Evolutionary conservation across 2,113 vertebrate species (phyloP).

Genomic region (Lepus americanus): DNA sequence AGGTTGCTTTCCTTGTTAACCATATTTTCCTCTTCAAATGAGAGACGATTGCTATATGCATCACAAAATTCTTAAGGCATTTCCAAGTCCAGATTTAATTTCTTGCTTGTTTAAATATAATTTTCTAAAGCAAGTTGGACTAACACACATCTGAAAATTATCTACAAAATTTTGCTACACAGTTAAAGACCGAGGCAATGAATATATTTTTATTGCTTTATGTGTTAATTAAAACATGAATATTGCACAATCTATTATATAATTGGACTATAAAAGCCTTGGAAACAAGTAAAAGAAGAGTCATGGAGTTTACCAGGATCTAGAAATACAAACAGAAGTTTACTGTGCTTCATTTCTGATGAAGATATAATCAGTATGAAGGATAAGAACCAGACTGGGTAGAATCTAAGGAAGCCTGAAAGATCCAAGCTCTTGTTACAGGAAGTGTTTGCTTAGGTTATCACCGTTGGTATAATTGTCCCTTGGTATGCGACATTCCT

Average conservation of each 20-base stretch:
- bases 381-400: neutral
- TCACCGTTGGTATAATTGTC: neutral
- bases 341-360: neutral
- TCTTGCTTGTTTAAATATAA: conserved; percentile 4
- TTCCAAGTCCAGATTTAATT: neutral
- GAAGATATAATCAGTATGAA: neutral
- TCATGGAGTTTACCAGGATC: neutral
- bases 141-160: conserved; percentile 29
- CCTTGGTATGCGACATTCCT: neutral
- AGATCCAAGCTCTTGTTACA: neutral
- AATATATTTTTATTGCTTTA: neutral
- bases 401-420: neutral
- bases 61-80: neutral
- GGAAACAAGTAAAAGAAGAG: neutral
- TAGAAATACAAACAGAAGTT: neutral
- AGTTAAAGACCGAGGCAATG: neutral
- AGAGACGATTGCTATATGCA: neutral
- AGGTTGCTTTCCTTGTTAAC: neutral
- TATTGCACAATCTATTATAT: neutral
- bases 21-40: conserved; percentile 16
- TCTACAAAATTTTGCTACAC: neutral
- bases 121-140: conserved; percentile 37
- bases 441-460: neutral
- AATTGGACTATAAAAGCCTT: neutral
- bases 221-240: neutral